These are phyloP conservation scores for Galaxea fascicularis DNA, from an alignment of 92 coral and sea anemone species.

Conservation along the genomic window DNA sequence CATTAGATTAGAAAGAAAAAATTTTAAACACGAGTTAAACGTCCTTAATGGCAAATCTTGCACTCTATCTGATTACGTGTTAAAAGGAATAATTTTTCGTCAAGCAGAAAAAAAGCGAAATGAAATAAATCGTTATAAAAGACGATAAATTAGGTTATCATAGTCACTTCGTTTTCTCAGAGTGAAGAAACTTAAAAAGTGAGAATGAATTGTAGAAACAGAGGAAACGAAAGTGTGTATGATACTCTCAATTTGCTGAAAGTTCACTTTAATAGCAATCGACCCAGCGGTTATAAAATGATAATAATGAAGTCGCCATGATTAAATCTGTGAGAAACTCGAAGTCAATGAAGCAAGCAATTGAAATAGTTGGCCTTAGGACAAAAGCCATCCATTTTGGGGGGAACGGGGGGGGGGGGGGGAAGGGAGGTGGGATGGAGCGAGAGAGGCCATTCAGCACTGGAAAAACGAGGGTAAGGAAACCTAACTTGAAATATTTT, in stretches of 20 bases:
- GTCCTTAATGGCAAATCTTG: not conserved
- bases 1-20: not conserved
- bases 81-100: too few species aligned
- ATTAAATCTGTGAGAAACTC: not conserved
- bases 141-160: too few species aligned
- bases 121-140: too few species aligned
- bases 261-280: not conserved
- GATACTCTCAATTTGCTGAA: too few species aligned
- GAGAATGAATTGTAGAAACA: not conserved
- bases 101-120: too few species aligned
- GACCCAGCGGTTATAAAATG: not conserved
- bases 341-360: constrained; percentile 11
- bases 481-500: not conserved
- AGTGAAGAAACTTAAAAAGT: not conserved
- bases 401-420: too few species aligned
- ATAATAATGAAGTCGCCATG: not conserved
- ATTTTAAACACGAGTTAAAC: not conserved
- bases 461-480: too few species aligned
- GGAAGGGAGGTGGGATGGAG: not conserved
- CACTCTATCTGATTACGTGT: not conserved
- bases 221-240: too few species aligned
- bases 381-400: constrained; percentile 2
- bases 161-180: too few species aligned
- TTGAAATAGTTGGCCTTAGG: constrained; percentile 13
- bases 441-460: not conserved